Evolutionary conservation across 2,113 vertebrate species (phyloP).

Genomic region (Dascyllus trimaculatus): DNA sequence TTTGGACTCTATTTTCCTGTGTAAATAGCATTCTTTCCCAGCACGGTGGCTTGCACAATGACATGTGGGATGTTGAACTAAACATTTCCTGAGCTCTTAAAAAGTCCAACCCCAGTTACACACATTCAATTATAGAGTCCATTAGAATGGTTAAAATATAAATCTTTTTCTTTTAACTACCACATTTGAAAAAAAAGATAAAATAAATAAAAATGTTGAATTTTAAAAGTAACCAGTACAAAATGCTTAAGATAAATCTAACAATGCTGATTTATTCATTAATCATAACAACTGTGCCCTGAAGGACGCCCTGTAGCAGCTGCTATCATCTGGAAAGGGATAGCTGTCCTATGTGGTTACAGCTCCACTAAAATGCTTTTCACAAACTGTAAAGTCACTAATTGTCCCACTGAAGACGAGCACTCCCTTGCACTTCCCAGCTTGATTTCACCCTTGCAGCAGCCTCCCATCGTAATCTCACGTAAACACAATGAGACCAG

Average conservation of each 20-base stretch:
- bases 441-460: slow-evolving; percentile 7
- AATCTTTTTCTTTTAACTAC: too few relatives aligned
- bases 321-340: neutral
- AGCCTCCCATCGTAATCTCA: slow-evolving; percentile 59
- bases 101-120: neutral
- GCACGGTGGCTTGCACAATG: neutral
- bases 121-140: too few relatives aligned
- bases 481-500: slow-evolving; percentile 58
- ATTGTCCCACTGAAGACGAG: neutral
- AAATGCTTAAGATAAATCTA: neutral
- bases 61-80: too few relatives aligned
- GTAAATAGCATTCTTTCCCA: neutral
- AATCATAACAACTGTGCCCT: too few relatives aligned
- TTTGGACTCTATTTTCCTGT: neutral
- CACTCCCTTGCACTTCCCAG: neutral
- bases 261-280: too few relatives aligned
- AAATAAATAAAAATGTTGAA: too few relatives aligned
- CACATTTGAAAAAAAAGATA: too few relatives aligned
- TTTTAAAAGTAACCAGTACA: too few relatives aligned
- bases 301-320: neutral
- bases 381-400: neutral
- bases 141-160: too few relatives aligned
- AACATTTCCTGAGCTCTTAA: neutral
- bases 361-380: neutral
- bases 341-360: neutral